Conservation (phyloP, 2,797 vertebrate genomes). For the Phylloscopus collybita region DNA sequence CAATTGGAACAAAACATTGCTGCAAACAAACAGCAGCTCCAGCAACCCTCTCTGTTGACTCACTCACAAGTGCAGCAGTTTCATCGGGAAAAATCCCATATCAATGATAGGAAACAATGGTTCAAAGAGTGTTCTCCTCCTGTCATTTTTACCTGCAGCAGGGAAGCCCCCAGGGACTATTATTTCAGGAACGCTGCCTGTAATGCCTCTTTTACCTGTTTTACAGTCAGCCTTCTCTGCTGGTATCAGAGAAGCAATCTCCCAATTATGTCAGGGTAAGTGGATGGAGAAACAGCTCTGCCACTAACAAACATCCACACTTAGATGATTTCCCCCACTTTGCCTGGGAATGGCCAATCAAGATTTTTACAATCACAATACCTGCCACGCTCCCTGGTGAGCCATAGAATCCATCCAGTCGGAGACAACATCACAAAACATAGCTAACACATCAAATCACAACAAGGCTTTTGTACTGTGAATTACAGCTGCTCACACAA, state of each 20-base stretch:
- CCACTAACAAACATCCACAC: neutral
- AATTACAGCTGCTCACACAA: conserved; percentile 19
- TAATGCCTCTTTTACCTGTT: conserved; percentile 19
- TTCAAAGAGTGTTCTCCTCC: neutral
- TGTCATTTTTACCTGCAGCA: neutral
- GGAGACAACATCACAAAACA: neutral
- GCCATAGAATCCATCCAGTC: neutral
- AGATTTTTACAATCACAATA: conserved; percentile 31
- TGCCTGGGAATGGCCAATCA: conserved; percentile 47
- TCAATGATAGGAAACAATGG: neutral
- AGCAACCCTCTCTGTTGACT: neutral
- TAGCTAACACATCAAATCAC: conserved; percentile 22
- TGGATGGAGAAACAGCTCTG: conserved; percentile 13
- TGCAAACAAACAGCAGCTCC: neutral
- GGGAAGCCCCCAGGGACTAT: neutral
- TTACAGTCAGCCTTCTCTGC: conserved; percentile 27
- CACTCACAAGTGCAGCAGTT: neutral
- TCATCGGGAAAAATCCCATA: neutral
- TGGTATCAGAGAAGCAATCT: conserved; percentile 22
- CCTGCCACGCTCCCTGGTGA: conserved; percentile 24
- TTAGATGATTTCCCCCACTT: conserved; percentile 29
- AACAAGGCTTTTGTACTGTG: neutral
- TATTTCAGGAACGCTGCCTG: neutral
- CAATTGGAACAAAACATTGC: neutral
- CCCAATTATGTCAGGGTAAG: conserved; percentile 30